Evolutionary conservation across 2,888 invertebrate genomes (phyloP).

Genomic region (Idaea biselata): DNA sequence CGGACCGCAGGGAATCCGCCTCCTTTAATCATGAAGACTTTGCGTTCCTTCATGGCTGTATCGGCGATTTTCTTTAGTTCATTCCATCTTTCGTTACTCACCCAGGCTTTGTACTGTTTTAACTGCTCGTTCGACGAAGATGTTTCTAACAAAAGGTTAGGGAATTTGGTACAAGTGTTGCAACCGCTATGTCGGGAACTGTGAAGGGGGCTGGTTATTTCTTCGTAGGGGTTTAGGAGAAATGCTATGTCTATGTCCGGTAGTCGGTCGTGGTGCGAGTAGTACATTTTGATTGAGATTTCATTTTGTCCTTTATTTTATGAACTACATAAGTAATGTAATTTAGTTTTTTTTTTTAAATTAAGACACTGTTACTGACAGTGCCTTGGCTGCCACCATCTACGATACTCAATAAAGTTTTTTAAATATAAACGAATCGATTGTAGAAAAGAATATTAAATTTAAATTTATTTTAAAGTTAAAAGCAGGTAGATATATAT

Average conservation of each 20-base stretch:
- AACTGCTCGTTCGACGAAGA: conserved; percentile 65
- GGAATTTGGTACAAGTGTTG: not conserved
- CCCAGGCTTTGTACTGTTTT: conserved; percentile 77
- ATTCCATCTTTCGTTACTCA: conserved; percentile 83
- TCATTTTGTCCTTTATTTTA: not conserved
- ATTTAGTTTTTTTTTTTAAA: not conserved
- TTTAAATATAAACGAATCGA: too few species aligned
- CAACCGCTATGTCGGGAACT: not conserved
- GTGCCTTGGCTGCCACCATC: too few species aligned
- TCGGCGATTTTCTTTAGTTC: conserved; percentile 84
- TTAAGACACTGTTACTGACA: too few species aligned
- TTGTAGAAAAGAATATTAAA: too few species aligned
- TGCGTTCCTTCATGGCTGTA: conserved; percentile 82
- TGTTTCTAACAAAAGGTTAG: conserved; percentile 5
- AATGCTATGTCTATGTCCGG: not conserved
- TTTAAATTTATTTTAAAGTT: not conserved
- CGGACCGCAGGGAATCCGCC: conserved; percentile 87
- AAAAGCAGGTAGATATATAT: not conserved
- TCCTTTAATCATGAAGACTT: conserved; percentile 86
- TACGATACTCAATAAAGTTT: too few species aligned
- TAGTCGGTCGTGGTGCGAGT: not conserved
- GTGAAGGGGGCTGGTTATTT: not conserved
- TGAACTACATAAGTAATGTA: not conserved
- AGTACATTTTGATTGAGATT: not conserved
- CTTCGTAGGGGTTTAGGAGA: not conserved